Evolutionary conservation across 2,113 vertebrate genomes (phyloP).

Genomic region (Enhydra lutris): DNA sequence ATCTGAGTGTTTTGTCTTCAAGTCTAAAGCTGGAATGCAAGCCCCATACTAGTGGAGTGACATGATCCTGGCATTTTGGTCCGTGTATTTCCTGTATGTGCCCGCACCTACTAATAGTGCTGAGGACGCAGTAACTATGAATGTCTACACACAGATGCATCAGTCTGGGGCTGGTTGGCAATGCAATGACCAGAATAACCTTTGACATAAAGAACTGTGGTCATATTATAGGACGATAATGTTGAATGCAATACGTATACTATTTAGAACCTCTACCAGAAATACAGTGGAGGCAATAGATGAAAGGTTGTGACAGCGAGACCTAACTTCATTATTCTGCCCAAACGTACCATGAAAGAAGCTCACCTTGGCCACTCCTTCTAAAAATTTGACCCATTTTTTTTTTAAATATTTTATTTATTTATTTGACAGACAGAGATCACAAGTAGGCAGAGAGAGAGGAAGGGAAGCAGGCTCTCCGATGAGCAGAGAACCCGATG

Average conservation of each 20-base stretch:
- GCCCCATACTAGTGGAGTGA: neutral
- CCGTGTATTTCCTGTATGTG: neutral
- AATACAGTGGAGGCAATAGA: neutral
- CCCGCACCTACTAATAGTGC: neutral
- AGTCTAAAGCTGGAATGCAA: neutral
- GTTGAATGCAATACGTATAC: neutral
- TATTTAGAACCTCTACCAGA: neutral
- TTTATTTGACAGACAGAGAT: too few species aligned
- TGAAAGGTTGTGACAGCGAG: neutral
- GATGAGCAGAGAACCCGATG: too few species aligned
- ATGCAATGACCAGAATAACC: neutral
- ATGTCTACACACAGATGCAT: neutral
- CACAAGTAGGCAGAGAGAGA: too few species aligned
- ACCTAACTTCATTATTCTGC: neutral
- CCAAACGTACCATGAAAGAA: neutral
- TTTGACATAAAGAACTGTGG: neutral
- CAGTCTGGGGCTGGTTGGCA: neutral
- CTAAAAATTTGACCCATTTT: neutral
- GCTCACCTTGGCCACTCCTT: neutral
- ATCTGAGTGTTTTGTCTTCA: neutral
- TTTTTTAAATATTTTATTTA: too few species aligned
- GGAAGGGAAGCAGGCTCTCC: too few species aligned
- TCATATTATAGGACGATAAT: neutral
- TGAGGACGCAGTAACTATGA: neutral
- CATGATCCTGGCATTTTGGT: neutral